These are phyloP conservation scores for Fistularia tabacaria DNA, from an alignment of 2,797 vertebrate genomes.

Conservation along the genomic window DNA sequence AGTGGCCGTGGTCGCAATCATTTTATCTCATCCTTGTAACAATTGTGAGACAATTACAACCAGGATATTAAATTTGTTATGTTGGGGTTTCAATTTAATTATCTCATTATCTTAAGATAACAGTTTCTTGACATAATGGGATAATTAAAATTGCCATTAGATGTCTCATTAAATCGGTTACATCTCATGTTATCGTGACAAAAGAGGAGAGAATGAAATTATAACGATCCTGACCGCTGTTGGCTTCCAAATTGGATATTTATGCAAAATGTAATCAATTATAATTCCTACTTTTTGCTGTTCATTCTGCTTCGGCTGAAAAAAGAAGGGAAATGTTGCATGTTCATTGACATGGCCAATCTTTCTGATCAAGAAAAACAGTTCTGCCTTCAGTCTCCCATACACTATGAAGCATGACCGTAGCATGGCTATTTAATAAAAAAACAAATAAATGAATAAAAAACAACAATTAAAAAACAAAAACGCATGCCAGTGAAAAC, in stretches of 20 bases:
- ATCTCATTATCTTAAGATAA: neutral
- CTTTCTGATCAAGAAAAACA: neutral
- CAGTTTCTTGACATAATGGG: neutral
- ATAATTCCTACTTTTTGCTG: constrained; percentile 48
- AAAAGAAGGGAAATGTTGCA: constrained; percentile 24
- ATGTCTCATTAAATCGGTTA: too few species aligned
- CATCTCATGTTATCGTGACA: too few species aligned
- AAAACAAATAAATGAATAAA: neutral
- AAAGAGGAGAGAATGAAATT: neutral
- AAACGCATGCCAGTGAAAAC: neutral
- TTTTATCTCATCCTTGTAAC: constrained; percentile 4
- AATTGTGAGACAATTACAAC: neutral
- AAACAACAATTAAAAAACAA: neutral
- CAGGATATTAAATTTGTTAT: too few species aligned
- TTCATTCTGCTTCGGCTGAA: constrained; percentile 60
- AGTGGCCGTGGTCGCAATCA: neutral
- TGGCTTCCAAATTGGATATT: neutral
- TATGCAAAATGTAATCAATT: constrained; percentile 15
- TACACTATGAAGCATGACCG: neutral
- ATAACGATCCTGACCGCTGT: neutral
- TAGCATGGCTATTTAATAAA: neutral
- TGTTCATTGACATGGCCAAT: constrained; percentile 6
- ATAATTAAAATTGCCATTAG: neutral
- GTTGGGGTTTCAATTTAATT: neutral
- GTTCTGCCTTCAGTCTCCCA: too few species aligned